Base-by-base conservation (phyloP, 2,888 invertebrate species). In the Acleris holmiana region DNA sequence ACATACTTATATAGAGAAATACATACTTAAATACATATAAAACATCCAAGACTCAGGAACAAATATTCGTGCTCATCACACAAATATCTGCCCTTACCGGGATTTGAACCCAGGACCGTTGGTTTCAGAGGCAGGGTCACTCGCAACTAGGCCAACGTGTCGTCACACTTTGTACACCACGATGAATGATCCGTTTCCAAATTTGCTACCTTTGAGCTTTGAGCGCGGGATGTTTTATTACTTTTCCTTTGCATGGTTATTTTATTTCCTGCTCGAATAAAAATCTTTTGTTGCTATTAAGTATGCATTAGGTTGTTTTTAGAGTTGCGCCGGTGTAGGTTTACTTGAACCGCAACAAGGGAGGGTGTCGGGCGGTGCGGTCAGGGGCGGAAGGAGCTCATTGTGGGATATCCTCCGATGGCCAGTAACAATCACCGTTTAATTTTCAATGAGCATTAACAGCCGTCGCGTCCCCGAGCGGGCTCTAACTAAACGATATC, bases 371-470 rank as follows among this genome's bases (percentile, higher is more conserved):
- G 44, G 73, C 71, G 73, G 69, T 74, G 81, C 79, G 81, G 83
- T 80, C 76, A 76, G 71, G 68, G 79, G 70, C 84, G 86, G 85
- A 85, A 80, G 79, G 73, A 75, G 74, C 74, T 81, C 79, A 82
- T 85, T 83, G 84, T 73, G 71, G 77, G 74, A 79, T 75, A 76
- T 77, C 76, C 79, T 75, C 73, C 72, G 73, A 71, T 73, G 72
- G 71, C 68, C 67, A 74, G 74, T 71, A 70, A 74, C 69, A 63
- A 60, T 65, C 60, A 65, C 54, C 25, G 64, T 60, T 65, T 60
- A 65, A 65, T 65, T 65, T 60, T 60, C 73, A 73, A 71, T 74
- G 73, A 73, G 71, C 66, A 76, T 75, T 72, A 71, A 73, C 69
- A 60, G 69, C 68, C 61, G 62, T 58, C 66, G 60, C 60, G 67